Conservation (phyloP, 1,140 invertebrate species). For the Trichogramma pretiosum region DNA sequence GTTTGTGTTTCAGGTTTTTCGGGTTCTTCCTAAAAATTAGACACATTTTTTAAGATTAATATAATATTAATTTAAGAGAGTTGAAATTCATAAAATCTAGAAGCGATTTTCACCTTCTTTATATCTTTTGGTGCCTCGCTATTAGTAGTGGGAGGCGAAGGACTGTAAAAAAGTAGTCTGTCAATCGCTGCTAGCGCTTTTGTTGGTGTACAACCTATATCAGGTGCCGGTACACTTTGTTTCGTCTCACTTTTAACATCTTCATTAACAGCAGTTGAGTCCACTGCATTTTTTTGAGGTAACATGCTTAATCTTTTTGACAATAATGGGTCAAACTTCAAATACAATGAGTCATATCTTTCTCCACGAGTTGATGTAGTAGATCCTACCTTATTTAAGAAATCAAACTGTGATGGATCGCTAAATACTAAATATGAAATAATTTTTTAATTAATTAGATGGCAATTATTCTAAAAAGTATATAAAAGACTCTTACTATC, state of each 20-base stretch:
- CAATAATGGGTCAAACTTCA: slow-evolving; percentile 55
- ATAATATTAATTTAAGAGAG: neutral
- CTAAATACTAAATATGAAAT: slow-evolving; percentile 33
- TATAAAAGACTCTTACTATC: slow-evolving; percentile 25
- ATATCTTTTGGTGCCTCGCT: slow-evolving; percentile 25
- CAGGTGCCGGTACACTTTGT: slow-evolving; percentile 20
- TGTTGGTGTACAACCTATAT: slow-evolving; percentile 27
- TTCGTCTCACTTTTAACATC: slow-evolving; percentile 33
- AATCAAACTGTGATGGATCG: slow-evolving; percentile 38
- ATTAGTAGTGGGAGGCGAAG: slow-evolving; percentile 26
- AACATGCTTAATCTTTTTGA: slow-evolving; percentile 41
- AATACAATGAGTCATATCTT: slow-evolving; percentile 49
- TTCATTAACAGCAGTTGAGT: slow-evolving; percentile 24
- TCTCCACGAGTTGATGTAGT: slow-evolving; percentile 31
- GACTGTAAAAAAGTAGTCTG: slow-evolving; percentile 40
- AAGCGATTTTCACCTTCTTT: slow-evolving; percentile 22
- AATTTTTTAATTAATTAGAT: neutral
- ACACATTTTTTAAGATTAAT: slow-evolving; percentile 6
- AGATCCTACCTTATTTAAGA: slow-evolving; percentile 27
- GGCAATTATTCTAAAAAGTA: neutral
- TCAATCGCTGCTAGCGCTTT: slow-evolving; percentile 42
- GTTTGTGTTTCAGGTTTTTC: slow-evolving; percentile 26
- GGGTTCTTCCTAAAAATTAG: slow-evolving; percentile 22
- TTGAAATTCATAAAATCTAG: neutral
- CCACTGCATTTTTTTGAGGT: slow-evolving; percentile 39